Conservation (phyloP, 2,888 invertebrate species). For the Hypselothyrea guttata region DNA sequence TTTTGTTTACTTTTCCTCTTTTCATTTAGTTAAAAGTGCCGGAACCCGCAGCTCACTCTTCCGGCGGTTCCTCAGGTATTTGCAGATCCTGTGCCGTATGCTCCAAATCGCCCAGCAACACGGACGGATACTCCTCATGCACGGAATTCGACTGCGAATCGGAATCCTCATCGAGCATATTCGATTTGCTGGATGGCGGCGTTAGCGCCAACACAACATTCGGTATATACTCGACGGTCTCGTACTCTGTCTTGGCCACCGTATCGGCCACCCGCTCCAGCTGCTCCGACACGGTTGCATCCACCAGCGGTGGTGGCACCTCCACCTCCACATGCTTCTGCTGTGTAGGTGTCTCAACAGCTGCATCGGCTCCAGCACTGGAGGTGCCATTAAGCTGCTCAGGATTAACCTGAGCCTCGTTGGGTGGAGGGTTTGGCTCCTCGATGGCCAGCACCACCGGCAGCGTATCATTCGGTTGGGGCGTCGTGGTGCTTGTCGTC, state of each 20-base stretch:
- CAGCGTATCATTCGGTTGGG: conserved; percentile 59
- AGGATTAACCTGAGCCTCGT: conserved; percentile 5
- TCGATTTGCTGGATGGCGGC: conserved; percentile 53
- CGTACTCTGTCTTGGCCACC: conserved; percentile 78
- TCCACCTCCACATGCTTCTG: conserved; percentile 23
- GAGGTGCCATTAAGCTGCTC: conserved; percentile 15
- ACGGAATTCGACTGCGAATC: conserved; percentile 81
- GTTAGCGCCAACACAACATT: conserved; percentile 65
- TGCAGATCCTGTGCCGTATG: conserved; percentile 80
- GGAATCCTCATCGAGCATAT: conserved; percentile 73
- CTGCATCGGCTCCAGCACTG: conserved; percentile 4
- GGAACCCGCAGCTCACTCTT: conserved; percentile 71
- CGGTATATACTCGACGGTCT: conserved; percentile 80
- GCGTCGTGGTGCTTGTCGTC: conserved; percentile 58
- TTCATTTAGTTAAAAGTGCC: neutral
- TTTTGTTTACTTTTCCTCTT: conserved; percentile 1
- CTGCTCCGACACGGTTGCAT: conserved; percentile 19
- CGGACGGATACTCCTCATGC: conserved; percentile 79
- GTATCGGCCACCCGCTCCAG: conserved; percentile 48
- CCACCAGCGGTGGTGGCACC: conserved; percentile 10
- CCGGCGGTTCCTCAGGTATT: conserved; percentile 82
- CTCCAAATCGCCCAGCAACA: conserved; percentile 49
- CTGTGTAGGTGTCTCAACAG: neutral
- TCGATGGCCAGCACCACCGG: conserved; percentile 68
- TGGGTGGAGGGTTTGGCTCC: conserved; percentile 38